Evolutionary conservation across 2,888 invertebrate genomes (phyloP).

Genomic region (Campoplex nolae): DNA sequence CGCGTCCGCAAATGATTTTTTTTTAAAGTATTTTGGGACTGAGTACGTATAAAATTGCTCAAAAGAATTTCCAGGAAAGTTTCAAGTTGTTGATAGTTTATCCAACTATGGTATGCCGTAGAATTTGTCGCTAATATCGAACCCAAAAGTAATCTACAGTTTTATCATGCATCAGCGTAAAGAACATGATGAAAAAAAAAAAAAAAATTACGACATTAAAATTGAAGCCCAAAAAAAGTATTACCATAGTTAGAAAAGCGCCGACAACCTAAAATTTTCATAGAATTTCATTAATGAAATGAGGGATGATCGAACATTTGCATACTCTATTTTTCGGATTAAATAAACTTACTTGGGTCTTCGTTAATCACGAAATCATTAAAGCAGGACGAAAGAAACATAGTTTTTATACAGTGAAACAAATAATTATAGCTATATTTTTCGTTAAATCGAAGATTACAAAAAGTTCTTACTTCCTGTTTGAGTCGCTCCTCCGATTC

Average conservation of each 20-base stretch:
- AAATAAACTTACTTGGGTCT: not conserved
- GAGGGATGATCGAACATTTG: not conserved
- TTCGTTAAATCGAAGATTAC: not conserved
- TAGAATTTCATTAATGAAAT: not conserved
- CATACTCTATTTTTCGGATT: not conserved
- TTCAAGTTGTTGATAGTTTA: no score
- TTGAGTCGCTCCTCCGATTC: slow-evolving; percentile 87
- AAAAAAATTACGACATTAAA: not conserved
- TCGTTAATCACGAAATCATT: slow-evolving; percentile 5
- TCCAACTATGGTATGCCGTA: no score
- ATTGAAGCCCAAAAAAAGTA: not conserved
- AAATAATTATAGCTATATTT: not conserved
- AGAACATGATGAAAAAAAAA: no score
- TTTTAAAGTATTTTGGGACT: no score
- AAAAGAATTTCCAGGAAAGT: no score
- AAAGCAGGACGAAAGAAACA: not conserved
- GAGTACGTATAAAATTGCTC: no score
- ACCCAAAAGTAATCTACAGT: no score
- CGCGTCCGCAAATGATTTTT: no score
- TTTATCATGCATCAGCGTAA: no score
- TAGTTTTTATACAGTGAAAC: not conserved
- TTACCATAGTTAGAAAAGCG: not conserved
- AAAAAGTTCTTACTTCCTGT: slow-evolving; percentile 84
- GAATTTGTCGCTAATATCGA: no score
- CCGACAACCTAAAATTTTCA: not conserved